Conservation (phyloP, 2,888 invertebrate species). For the Leucoptera coffeella region DNA sequence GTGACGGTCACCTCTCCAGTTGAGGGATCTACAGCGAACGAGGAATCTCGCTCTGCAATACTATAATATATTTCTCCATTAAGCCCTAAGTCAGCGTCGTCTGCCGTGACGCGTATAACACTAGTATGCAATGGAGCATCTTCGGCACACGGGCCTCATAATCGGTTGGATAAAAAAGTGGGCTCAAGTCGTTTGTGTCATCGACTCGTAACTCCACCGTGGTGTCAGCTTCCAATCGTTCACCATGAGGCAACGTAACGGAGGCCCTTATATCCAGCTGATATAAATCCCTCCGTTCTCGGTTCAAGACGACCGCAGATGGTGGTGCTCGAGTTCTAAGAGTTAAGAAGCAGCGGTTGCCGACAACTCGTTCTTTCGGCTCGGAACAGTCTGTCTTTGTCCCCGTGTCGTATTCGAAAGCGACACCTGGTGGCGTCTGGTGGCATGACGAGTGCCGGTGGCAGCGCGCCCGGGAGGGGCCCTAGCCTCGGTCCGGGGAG, state of each 20-base stretch:
- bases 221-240: slow-evolving; percentile 63
- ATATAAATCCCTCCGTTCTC: slow-evolving; percentile 85
- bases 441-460: slow-evolving; percentile 67
- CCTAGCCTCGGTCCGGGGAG: slow-evolving; percentile 79
- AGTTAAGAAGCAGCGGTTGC: slow-evolving; percentile 90
- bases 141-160: slow-evolving; percentile 86
- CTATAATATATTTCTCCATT: slow-evolving; percentile 98
- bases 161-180: slow-evolving; percentile 84
- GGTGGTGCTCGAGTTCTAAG: slow-evolving; percentile 84
- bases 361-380: slow-evolving; percentile 73
- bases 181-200: slow-evolving; percentile 88
- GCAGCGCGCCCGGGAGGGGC: slow-evolving; percentile 63
- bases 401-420: slow-evolving; percentile 83
- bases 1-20: slow-evolving; percentile 83
- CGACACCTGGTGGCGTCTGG: slow-evolving; percentile 51
- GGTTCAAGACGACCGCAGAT: slow-evolving; percentile 77
- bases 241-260: slow-evolving; percentile 52
- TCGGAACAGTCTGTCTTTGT: slow-evolving; percentile 86
- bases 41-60: slow-evolving; percentile 71
- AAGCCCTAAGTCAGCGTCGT: slow-evolving; percentile 92
- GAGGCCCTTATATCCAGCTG: slow-evolving; percentile 65
- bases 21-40: slow-evolving; percentile 90
- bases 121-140: slow-evolving; percentile 81
- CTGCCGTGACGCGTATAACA: slow-evolving; percentile 75
- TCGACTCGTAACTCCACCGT: slow-evolving; percentile 65